Percentiles rank a stretch among this genome's conserved stretches.
These are phyloP conservation scores for Apodemus sylvaticus DNA, from an alignment of 2,113 vertebrate genomes.

Conservation along the genomic window DNA sequence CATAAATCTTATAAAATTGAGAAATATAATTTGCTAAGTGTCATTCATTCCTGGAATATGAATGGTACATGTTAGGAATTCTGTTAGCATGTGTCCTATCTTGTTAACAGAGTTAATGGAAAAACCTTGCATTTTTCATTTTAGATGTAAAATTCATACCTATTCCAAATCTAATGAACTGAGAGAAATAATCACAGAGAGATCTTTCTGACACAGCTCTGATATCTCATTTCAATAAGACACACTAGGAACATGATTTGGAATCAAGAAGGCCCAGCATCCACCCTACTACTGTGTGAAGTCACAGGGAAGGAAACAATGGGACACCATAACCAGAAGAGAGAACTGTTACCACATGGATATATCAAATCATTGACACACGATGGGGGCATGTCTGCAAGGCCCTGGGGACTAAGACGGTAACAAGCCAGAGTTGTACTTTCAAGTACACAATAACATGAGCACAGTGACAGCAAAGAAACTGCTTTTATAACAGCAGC, in stretches of 20 bases:
- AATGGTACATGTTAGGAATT: neutral
- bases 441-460: neutral
- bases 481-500: neutral
- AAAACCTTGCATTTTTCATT: neutral
- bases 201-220: neutral
- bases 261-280: too few relatives aligned
- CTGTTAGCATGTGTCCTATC: neutral
- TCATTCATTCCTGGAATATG: neutral
- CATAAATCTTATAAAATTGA: neutral
- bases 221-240: neutral
- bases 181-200: neutral
- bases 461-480: neutral
- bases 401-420: too few relatives aligned
- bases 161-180: neutral
- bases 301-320: neutral
- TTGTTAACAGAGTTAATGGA: neutral
- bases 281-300: neutral
- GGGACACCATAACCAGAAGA: accelerated
- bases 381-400: too few relatives aligned
- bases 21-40: too few relatives aligned
- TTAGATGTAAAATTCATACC: neutral
- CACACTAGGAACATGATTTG: too few relatives aligned
- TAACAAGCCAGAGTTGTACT: neutral
- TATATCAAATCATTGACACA: too few relatives aligned
- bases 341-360: neutral